phyloP scores from a whole-genome alignment of 2,888 invertebrate genomes.

The Scaptomyza cyrtandrae region DNA sequence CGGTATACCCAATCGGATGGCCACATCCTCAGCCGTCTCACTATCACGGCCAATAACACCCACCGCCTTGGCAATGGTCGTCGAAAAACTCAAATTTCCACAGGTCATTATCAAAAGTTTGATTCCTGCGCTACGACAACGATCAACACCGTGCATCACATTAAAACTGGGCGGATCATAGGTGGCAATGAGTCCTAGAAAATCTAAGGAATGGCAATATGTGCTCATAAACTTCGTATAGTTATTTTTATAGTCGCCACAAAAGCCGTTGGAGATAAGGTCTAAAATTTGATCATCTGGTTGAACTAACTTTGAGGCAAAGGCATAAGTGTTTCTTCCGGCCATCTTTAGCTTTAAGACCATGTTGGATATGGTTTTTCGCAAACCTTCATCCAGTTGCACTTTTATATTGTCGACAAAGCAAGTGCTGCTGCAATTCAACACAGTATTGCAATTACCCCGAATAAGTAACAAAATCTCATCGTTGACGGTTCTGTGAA shows the following conservation, averaged over 20 bases:
- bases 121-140: constrained; percentile 60
- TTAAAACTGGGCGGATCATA: constrained; percentile 37
- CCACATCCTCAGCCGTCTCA: constrained; percentile 26
- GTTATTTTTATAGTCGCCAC: not conserved
- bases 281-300: constrained; percentile 20
- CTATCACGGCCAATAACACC: constrained; percentile 37
- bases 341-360: not conserved
- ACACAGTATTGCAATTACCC: constrained; percentile 32
- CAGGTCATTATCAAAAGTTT: constrained; percentile 52
- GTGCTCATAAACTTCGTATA: constrained; percentile 25
- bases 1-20: constrained; percentile 16
- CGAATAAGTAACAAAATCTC: constrained; percentile 48
- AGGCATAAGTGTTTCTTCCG: constrained; percentile 47
- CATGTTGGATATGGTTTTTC: not conserved
- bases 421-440: constrained; percentile 32
- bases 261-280: not conserved
- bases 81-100: not conserved
- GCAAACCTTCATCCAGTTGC: constrained; percentile 7
- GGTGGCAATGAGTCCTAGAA: constrained; percentile 55
- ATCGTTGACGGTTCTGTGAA: constrained; percentile 27
- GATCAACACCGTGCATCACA: constrained; percentile 27
- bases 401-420: constrained; percentile 1
- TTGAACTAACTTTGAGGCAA: constrained; percentile 43
- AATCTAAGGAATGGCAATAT: constrained; percentile 28
- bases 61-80: constrained; percentile 45